Evolutionary conservation across 2,113 vertebrate genomes (phyloP).

Genomic region (Carassius auratus): DNA sequence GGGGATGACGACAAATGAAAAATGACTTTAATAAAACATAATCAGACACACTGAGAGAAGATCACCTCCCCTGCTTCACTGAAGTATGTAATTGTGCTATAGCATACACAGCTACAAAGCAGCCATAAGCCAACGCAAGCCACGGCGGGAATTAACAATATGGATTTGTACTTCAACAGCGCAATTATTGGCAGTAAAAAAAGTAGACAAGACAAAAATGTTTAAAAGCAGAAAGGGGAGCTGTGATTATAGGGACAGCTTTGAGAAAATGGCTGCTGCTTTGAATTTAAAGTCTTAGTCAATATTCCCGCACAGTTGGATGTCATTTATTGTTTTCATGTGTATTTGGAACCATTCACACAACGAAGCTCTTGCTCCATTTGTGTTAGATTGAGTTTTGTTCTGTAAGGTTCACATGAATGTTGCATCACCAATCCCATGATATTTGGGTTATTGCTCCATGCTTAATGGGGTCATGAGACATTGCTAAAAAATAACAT

Average conservation of each 20-base stretch:
- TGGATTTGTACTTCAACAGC: slow-evolving; percentile 41
- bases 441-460: not conserved
- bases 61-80: slow-evolving; percentile 74
- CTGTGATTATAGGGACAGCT: slow-evolving; percentile 27
- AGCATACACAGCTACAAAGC: slow-evolving; percentile 63
- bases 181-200: slow-evolving; percentile 32
- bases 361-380: no score
- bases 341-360: not conserved
- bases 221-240: slow-evolving; percentile 31
- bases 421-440: not conserved
- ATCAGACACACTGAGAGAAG: slow-evolving; percentile 68
- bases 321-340: slow-evolving; percentile 18
- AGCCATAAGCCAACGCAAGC: not conserved
- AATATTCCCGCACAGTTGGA: slow-evolving; percentile 10
- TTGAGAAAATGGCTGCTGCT: not conserved
- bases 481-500: no score
- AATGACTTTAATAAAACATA: slow-evolving; percentile 67
- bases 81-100: slow-evolving; percentile 72
- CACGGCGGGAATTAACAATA: slow-evolving; percentile 19
- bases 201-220: not conserved
- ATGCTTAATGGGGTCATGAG: no score
- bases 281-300: slow-evolving; percentile 35
- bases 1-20: slow-evolving; percentile 52
- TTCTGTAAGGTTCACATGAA: not conserved
- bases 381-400: not conserved